phyloP scores from a whole-genome alignment of 2,888 invertebrate genomes.

The Melanchra persicariae region DNA sequence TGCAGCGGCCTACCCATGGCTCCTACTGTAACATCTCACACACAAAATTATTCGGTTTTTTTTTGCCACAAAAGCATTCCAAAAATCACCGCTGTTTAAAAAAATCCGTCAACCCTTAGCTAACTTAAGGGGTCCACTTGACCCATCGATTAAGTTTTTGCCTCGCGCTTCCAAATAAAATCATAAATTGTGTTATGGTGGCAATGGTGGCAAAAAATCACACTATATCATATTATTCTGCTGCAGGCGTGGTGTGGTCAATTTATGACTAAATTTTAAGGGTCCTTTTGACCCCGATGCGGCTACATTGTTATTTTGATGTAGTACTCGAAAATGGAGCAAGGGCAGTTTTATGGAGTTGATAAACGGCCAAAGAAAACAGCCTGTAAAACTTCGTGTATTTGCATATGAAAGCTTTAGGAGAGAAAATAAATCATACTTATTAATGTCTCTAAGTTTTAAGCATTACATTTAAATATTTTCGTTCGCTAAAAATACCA shows the following conservation, averaged over 20 bases:
- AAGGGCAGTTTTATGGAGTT: background rate
- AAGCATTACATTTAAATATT: too few relatives aligned
- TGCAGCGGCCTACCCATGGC: too few relatives aligned
- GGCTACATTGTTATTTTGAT: slow-evolving; percentile 59
- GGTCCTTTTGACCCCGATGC: slow-evolving; percentile 52
- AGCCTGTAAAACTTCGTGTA: background rate
- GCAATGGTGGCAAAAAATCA: slow-evolving; percentile 83
- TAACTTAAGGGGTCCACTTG: slow-evolving; percentile 68
- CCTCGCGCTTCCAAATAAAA: slow-evolving; percentile 83
- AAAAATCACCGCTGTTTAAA: slow-evolving; percentile 53
- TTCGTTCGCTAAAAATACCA: too few relatives aligned
- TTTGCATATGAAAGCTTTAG: background rate
- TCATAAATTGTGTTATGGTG: slow-evolving; percentile 84
- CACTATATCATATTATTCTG: slow-evolving; percentile 77
- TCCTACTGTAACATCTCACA: background rate
- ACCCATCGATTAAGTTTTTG: slow-evolving; percentile 87
- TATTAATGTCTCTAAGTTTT: too few relatives aligned
- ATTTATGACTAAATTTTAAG: slow-evolving; percentile 87
- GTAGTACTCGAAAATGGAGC: slow-evolving; percentile 14
- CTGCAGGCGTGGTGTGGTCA: slow-evolving; percentile 77
- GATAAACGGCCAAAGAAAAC: background rate
- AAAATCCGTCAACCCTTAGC: slow-evolving; percentile 74
- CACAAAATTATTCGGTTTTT: background rate
- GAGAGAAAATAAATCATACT: background rate
- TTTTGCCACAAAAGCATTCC: slow-evolving; percentile 63